These are phyloP conservation scores for Hipparchia semele DNA, from an alignment of 2,888 invertebrate species.

Conservation along the genomic window DNA sequence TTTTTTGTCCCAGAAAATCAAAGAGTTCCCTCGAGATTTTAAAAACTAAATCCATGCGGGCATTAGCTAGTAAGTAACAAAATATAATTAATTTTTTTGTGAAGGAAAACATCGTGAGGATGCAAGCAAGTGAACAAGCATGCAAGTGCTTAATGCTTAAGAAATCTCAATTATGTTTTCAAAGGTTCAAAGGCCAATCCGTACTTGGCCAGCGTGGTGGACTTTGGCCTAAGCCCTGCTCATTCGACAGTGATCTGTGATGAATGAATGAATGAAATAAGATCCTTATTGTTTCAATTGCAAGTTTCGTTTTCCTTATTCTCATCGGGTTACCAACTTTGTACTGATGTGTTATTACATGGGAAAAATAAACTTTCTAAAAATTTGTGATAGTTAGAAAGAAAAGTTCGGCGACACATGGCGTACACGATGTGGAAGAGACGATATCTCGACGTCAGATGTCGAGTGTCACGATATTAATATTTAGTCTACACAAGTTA, in stretches of 20 bases:
- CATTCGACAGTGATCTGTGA: neutral
- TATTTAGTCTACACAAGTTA: constrained; percentile 49
- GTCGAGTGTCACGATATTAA: constrained; percentile 45
- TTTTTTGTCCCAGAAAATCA: too few relatives aligned
- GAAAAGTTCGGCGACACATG: constrained; percentile 41
- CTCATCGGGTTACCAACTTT: neutral
- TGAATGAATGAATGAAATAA: neutral
- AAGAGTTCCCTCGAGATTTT: too few relatives aligned
- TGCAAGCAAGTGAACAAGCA: too few relatives aligned
- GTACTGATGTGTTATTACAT: neutral
- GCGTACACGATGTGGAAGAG: constrained; percentile 39
- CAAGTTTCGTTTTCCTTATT: neutral
- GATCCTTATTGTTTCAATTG: neutral
- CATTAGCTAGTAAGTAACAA: too few relatives aligned
- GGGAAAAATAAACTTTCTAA: neutral
- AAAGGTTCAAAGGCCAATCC: too few relatives aligned
- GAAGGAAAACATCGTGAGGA: too few relatives aligned
- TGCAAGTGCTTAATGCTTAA: too few relatives aligned
- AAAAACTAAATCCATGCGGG: too few relatives aligned
- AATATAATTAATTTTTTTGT: too few relatives aligned
- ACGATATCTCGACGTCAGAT: constrained; percentile 40
- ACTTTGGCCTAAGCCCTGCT: neutral
- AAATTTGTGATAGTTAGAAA: constrained; percentile 42
- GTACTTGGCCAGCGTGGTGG: too few relatives aligned
- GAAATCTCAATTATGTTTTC: too few relatives aligned